Conservation (phyloP, 2,797 vertebrate genomes). For the Chanos chanos region DNA sequence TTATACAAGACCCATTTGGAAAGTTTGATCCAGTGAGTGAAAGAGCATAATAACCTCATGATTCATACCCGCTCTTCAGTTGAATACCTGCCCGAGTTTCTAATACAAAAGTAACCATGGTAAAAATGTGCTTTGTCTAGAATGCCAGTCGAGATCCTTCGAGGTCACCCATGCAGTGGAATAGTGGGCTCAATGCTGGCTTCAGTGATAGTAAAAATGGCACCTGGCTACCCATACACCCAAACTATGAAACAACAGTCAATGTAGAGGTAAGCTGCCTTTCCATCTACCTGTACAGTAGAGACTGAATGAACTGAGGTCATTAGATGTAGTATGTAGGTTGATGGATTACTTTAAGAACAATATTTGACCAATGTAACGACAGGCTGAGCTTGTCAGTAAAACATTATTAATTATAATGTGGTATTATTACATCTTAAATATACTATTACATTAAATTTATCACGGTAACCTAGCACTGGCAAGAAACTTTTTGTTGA, state of each 20-base stretch:
- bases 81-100: not conserved
- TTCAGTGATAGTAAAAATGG: slow-evolving; percentile 73
- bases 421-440: too few relatives aligned
- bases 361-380: too few relatives aligned
- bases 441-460: too few relatives aligned
- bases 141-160: slow-evolving; percentile 72
- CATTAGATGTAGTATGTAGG: too few relatives aligned
- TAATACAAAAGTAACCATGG: not conserved
- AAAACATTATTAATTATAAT: too few relatives aligned
- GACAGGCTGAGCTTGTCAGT: too few relatives aligned
- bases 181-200: slow-evolving; percentile 72
- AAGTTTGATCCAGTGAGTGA: slow-evolving; percentile 63
- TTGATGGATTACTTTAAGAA: too few relatives aligned
- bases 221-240: slow-evolving; percentile 83
- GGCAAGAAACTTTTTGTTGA: too few relatives aligned
- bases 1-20: slow-evolving; percentile 66
- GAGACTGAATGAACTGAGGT: too few relatives aligned
- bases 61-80: not conserved
- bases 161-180: slow-evolving; percentile 97
- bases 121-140: slow-evolving; percentile 56
- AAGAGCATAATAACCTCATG: not conserved
- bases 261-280: slow-evolving; percentile 81
- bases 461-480: too few relatives aligned
- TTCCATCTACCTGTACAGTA: not conserved
- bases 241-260: slow-evolving; percentile 70